These are phyloP conservation scores for Tenthredo amoena DNA, from an alignment of 2,888 invertebrate genomes.

Conservation along the genomic window DNA sequence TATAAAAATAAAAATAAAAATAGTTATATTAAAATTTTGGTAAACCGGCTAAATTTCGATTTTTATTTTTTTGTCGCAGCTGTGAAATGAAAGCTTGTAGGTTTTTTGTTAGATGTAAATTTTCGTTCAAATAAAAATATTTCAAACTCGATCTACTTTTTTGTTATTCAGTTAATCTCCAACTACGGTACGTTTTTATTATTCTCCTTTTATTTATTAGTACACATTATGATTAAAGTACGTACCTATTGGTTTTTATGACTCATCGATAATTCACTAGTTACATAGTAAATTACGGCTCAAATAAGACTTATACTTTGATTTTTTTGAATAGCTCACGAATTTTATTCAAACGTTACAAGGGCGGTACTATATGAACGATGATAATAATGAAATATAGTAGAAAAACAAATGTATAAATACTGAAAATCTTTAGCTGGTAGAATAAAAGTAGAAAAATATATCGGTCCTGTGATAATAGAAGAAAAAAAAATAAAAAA, in stretches of 20 bases:
- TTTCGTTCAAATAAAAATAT: neutral
- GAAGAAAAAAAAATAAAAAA: neutral
- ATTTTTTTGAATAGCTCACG: neutral
- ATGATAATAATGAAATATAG: constrained; percentile 1
- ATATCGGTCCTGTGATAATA: neutral
- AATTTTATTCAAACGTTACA: constrained; percentile 43
- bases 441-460: constrained; percentile 8
- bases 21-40: neutral
- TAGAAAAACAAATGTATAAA: neutral
- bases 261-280: constrained; percentile 10
- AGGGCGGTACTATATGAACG: neutral
- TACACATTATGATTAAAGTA: constrained; percentile 46
- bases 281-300: neutral
- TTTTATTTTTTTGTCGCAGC: neutral
- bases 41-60: constrained; percentile 11
- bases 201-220: neutral
- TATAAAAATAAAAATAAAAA: constrained; percentile 20
- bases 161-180: constrained; percentile 43
- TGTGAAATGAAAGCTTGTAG: neutral
- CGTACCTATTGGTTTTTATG: constrained; percentile 35
- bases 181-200: constrained; percentile 35
- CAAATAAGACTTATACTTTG: neutral
- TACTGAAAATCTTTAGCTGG: neutral
- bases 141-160: constrained; percentile 3
- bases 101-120: neutral